Percentiles rank a stretch among this genome's conserved stretches.
phyloP scores from a whole-genome alignment of 2,888 invertebrate species.

The Pyrochroa serraticornis region DNA sequence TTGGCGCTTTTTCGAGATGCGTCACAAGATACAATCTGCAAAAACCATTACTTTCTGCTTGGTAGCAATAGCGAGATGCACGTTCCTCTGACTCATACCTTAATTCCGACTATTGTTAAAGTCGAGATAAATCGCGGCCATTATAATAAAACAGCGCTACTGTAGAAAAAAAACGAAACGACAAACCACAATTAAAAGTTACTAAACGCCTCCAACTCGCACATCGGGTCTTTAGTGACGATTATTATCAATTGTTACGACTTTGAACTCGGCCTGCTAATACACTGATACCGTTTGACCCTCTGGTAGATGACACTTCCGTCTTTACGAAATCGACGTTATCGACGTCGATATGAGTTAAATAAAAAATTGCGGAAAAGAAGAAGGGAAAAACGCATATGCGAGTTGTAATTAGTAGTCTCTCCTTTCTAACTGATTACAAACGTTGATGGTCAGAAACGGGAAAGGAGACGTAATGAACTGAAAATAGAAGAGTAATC shows the following conservation, averaged over 20 bases:
- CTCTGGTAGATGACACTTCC: too few species aligned
- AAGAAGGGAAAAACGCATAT: neutral
- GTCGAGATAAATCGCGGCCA: slow-evolving; percentile 19
- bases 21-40: too few species aligned
- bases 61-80: neutral
- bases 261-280: too few species aligned
- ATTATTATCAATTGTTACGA: too few species aligned
- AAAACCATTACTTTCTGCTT: neutral
- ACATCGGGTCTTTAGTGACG: too few species aligned
- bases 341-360: too few species aligned
- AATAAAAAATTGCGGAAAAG: too few species aligned
- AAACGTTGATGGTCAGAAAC: too few species aligned
- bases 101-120: slow-evolving; percentile 22
- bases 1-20: neutral
- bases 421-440: slow-evolving; percentile 15
- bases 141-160: slow-evolving; percentile 20
- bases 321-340: too few species aligned
- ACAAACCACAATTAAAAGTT: neutral
- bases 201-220: too few species aligned
- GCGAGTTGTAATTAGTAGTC: slow-evolving; percentile 10
- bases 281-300: too few species aligned
- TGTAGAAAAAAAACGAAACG: slow-evolving; percentile 1
- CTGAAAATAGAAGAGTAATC: slow-evolving; percentile 12
- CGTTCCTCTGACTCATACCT: slow-evolving; percentile 16
- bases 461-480: slow-evolving; percentile 16